These are phyloP conservation scores for Plodia interpunctella DNA, from an alignment of 1,140 invertebrate genomes.

Conservation along the genomic window DNA sequence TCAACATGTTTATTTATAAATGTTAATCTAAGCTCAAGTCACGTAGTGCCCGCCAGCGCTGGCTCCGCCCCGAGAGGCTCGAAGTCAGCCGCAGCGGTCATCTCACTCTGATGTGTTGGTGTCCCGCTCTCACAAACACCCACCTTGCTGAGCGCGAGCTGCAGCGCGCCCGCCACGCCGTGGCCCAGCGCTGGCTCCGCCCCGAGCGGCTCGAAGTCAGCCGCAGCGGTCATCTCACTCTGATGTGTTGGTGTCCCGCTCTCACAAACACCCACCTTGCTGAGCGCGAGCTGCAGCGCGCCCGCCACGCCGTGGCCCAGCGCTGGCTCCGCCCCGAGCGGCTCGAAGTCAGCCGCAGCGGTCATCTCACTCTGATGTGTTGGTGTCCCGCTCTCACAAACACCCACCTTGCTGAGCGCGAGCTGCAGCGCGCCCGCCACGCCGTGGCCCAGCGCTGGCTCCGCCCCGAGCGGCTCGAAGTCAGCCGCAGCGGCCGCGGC, in stretches of 20 bases:
- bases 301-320: conserved; percentile 94
- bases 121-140: too few relatives aligned
- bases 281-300: conserved; percentile 93
- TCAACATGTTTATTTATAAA: too few relatives aligned
- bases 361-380: too few relatives aligned
- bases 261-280: conserved; percentile 78
- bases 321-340: conserved; percentile 95
- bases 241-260: too few relatives aligned
- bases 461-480: conserved; percentile 85
- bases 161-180: conserved; percentile 61
- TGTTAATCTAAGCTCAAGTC: too few relatives aligned
- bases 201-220: too few relatives aligned
- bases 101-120: conserved; percentile 21
- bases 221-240: too few relatives aligned
- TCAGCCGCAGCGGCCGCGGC: conserved; percentile 27
- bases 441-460: conserved; percentile 95
- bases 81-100: conserved; percentile 26
- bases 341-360: conserved; percentile 21
- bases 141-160: too few relatives aligned
- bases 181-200: too few relatives aligned
- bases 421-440: conserved; percentile 94
- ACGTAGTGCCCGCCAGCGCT: conserved; percentile 94
- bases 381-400: conserved; percentile 35
- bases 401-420: conserved; percentile 80
- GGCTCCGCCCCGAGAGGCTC: conserved; percentile 92